Conservation (phyloP, 2,113 vertebrate genomes). For the Bubo blakistoni region DNA sequence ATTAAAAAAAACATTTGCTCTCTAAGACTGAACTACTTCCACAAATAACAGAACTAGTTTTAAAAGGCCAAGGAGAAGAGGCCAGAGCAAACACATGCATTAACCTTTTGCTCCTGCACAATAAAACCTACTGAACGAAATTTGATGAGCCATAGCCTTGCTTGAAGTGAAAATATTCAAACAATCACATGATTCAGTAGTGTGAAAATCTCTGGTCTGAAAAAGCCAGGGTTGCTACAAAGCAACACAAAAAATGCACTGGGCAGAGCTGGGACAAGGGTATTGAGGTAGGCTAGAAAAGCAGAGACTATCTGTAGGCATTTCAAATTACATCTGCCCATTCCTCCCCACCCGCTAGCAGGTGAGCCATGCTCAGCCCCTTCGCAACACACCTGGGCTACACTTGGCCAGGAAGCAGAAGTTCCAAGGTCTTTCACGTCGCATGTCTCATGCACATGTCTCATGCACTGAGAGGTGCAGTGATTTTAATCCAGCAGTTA, state of each 20-base stretch:
- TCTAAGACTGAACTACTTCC: neutral
- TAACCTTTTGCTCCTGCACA: neutral
- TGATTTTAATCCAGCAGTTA: conserved; percentile 53
- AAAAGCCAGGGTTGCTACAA: conserved; percentile 7
- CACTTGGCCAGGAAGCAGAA: conserved; percentile 63
- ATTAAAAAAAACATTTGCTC: neutral
- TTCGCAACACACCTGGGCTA: conserved; percentile 65
- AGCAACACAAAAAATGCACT: neutral
- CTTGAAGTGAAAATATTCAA: neutral
- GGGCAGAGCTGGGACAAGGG: conserved; percentile 10
- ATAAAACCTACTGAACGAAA: neutral
- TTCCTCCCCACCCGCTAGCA: conserved; percentile 57
- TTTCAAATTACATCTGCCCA: conserved; percentile 35
- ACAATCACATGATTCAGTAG: neutral
- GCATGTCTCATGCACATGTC: conserved; percentile 64
- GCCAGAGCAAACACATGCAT: neutral
- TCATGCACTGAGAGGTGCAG: conserved; percentile 61
- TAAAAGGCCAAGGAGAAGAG: neutral
- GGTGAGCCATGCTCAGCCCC: conserved; percentile 54
- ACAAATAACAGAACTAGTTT: neutral
- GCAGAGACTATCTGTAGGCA: conserved; percentile 24
- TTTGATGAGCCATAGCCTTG: neutral
- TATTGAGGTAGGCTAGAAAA: conserved; percentile 7
- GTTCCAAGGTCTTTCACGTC: conserved; percentile 65
- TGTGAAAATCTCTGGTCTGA: neutral